Percentiles rank a stretch among this genome's conserved stretches.
These are phyloP conservation scores for Leptothorax acervorum DNA, from an alignment of 2,888 invertebrate genomes.

Conservation along the genomic window DNA sequence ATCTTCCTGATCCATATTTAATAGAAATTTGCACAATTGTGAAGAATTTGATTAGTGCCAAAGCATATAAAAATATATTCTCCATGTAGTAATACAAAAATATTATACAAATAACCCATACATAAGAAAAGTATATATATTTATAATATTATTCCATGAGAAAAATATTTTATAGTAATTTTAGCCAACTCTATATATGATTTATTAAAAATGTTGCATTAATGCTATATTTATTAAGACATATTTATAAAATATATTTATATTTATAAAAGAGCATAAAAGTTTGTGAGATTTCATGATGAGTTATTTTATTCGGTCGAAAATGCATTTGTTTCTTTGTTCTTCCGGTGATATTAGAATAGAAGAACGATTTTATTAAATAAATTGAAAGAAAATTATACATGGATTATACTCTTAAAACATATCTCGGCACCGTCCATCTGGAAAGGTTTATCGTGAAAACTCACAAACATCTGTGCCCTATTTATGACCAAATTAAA, in stretches of 20 bases:
- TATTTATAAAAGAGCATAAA: background rate
- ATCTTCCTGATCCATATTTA: slow-evolving; percentile 38
- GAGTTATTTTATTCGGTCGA: background rate
- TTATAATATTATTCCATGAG: background rate
- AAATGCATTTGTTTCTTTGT: slow-evolving; percentile 1
- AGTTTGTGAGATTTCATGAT: background rate
- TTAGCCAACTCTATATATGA: slow-evolving; percentile 1
- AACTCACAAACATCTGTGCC: slow-evolving; percentile 1
- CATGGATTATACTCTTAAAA: background rate
- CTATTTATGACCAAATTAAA: slow-evolving; percentile 45
- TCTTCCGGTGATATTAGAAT: background rate
- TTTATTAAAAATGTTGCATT: slow-evolving; percentile 38
- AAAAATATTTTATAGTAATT: slow-evolving; percentile 30
- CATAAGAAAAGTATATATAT: slow-evolving; percentile 41
- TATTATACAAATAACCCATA: slow-evolving; percentile 42
- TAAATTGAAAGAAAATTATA: background rate
- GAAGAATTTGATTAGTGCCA: slow-evolving; percentile 38
- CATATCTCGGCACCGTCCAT: background rate
- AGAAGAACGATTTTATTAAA: background rate
- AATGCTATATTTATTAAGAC: slow-evolving; percentile 58
- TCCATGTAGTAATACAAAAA: slow-evolving; percentile 6
- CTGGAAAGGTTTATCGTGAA: background rate
- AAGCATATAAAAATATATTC: slow-evolving; percentile 16
- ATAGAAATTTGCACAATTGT: background rate
- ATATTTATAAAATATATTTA: too few relatives aligned